phyloP scores from a whole-genome alignment of 1,140 invertebrate genomes.

The Carcinoscorpius rotundicauda region DNA sequence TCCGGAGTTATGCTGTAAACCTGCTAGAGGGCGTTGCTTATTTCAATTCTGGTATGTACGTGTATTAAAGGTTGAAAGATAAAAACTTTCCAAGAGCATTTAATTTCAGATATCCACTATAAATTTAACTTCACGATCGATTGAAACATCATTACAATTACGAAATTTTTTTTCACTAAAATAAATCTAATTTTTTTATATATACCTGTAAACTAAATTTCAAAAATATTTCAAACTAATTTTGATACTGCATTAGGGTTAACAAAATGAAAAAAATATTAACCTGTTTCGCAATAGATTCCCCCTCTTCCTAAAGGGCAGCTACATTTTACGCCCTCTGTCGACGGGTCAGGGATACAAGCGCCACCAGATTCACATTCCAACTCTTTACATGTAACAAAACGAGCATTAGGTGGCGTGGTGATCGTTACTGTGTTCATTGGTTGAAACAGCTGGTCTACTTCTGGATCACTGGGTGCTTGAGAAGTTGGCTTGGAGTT shows the following conservation, averaged over 20 bases:
- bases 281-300: constrained; percentile 24
- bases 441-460: constrained; percentile 6
- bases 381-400: constrained; percentile 19
- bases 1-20: too few relatives aligned
- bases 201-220: neutral
- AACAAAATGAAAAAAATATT: constrained; percentile 2
- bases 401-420: constrained; percentile 10
- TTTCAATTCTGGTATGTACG: too few relatives aligned
- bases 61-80: too few relatives aligned
- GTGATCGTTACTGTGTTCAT: constrained; percentile 15
- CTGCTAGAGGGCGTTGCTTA: too few relatives aligned
- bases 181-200: neutral
- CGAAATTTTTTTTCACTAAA: neutral
- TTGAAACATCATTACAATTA: neutral
- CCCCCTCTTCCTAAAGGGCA: constrained; percentile 24
- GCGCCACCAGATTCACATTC: constrained; percentile 23
- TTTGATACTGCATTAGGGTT: neutral
- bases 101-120: too few relatives aligned
- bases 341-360: constrained; percentile 11
- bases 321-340: constrained; percentile 19
- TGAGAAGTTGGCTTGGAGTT: too few relatives aligned
- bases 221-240: neutral
- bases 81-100: too few relatives aligned
- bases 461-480: too few relatives aligned
- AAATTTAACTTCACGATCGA: too few relatives aligned